Evolutionary conservation across 2,888 invertebrate genomes (phyloP).

Genomic region (Lycophotia porphyrea): DNA sequence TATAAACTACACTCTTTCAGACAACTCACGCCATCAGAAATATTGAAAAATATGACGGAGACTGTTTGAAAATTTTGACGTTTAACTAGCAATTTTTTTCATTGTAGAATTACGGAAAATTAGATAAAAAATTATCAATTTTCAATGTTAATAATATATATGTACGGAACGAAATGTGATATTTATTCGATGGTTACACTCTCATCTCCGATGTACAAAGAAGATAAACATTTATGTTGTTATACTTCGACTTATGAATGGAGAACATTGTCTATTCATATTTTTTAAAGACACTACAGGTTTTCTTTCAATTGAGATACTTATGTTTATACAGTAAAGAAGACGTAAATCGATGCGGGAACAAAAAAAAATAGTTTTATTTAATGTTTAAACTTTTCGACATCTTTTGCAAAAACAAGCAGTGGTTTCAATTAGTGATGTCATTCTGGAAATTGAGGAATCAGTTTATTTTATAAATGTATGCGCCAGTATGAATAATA

Average conservation of each 20-base stretch:
- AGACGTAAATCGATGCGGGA: neutral
- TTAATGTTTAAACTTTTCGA: no score
- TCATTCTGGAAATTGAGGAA: neutral
- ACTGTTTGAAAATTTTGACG: constrained; percentile 4
- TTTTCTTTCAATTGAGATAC: constrained; percentile 6
- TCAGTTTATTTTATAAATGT: neutral
- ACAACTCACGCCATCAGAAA: constrained; percentile 4
- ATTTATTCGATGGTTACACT: neutral
- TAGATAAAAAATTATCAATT: neutral
- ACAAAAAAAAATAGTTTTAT: neutral
- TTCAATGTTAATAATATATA: neutral
- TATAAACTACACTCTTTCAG: constrained; percentile 30
- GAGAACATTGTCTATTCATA: constrained; percentile 2
- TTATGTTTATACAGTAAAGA: neutral
- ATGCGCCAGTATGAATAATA: neutral
- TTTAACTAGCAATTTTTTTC: neutral
- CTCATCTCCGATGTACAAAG: constrained; percentile 11
- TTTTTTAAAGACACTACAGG: neutral
- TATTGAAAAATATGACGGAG: constrained; percentile 17
- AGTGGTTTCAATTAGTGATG: no score
- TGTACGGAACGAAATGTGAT: constrained; percentile 45
- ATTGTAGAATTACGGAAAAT: no score
- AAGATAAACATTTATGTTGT: constrained; percentile 44
- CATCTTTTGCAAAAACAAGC: no score
- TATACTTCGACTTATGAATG: constrained; percentile 10